Evolutionary conservation across 2,113 vertebrate species (phyloP), one percentile per base, ranked within the genome.

Genomic region (Girardinichthys multiradiatus): DNA sequence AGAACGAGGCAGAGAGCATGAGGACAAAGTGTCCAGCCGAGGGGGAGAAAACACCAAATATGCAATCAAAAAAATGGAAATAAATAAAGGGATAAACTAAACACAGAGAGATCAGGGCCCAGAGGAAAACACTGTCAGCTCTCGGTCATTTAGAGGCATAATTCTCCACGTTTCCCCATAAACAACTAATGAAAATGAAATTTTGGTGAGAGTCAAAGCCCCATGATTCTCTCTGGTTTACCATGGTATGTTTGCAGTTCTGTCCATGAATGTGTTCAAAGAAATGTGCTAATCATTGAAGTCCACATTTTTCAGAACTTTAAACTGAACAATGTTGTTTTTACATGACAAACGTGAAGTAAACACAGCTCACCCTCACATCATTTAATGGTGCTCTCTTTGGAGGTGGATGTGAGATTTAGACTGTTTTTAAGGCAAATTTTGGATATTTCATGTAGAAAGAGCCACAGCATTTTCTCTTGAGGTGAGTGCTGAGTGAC

Each of bases 1-100:
- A 77, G 63, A 81, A 64, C 72, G 72, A 87, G 68, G 82, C 35
- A 69, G 39, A 72, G 82, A 85, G 79, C 29, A 24, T 78, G 84
- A 89, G 91, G 90, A 93, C 90, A 91, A 91, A 92, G 89, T 90
- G 90, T 91, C 85, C 90, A 90, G 86, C 89, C 88, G 88, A 87
- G 59, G 74, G 88, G 87, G 89, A 89, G 82, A 76, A 75, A 89
- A 80, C 30, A 42, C 68, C 61, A 87, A 82, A 86, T 80, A 90
- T 42, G 82, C 83, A 91, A 84, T 83, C 11, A 62, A 85, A 84
- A 77, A 82, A 81, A 87, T 76, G 76, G 60, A 1, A 1, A 1
- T 13, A 88, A 76, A 89, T 86, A 69, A 80, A 83, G 79, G 81
- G 83, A 72, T 83, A 79, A 91, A 80, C 75, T 85, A 79, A 64